phyloP scores from a whole-genome alignment of 2,113 vertebrate genomes.

The Tragelaphus strepsiceros region DNA sequence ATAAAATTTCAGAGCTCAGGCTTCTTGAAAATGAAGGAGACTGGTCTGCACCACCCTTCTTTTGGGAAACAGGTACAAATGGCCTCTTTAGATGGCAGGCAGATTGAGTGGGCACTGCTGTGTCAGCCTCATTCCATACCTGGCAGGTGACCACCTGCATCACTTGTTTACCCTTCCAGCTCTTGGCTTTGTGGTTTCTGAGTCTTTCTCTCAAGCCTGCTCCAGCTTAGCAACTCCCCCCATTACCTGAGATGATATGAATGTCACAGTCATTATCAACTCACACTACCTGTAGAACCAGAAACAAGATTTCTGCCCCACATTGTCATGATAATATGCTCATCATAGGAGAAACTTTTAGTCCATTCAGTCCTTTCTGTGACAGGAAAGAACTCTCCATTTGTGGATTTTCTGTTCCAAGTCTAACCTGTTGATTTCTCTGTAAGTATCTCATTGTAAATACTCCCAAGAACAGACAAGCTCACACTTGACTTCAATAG shows the following conservation, averaged over 20 bases:
- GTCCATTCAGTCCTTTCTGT: not conserved
- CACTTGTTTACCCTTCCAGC: not conserved
- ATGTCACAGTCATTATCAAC: not conserved
- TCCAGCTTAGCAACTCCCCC: not conserved
- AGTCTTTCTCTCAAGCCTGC: not conserved
- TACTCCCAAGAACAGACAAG: slow-evolving; percentile 58
- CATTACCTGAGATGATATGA: not conserved
- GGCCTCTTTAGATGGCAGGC: not conserved
- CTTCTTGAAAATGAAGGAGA: not conserved
- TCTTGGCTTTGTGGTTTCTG: not conserved
- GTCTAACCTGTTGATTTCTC: slow-evolving; percentile 42
- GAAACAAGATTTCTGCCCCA: not conserved
- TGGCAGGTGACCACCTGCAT: not conserved
- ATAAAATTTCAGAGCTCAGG: not conserved
- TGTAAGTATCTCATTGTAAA: slow-evolving; percentile 13
- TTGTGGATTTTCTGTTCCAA: not conserved
- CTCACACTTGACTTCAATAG: slow-evolving; percentile 72
- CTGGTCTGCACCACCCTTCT: not conserved
- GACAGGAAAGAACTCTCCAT: not conserved
- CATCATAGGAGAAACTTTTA: not conserved
- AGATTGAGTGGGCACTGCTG: not conserved
- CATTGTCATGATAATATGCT: not conserved
- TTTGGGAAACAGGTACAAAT: not conserved
- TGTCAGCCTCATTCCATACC: not conserved
- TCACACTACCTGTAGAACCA: not conserved